Evolutionary conservation across 1,140 invertebrate species (phyloP), one percentile per base, ranked within the genome.

Genomic region (Tetramorium alpestre): DNA sequence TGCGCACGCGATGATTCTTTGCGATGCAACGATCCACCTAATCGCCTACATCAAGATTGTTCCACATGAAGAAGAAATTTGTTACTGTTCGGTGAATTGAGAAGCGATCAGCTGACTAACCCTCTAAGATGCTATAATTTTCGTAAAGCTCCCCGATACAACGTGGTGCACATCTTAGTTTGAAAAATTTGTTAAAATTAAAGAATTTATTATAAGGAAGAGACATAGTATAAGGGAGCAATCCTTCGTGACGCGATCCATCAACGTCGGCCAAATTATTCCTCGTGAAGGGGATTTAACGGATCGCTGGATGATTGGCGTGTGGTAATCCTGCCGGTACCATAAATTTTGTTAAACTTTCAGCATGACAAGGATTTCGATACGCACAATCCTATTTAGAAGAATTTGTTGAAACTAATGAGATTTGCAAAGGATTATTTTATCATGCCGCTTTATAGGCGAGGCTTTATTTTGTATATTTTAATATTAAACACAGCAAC

Each of bases 261-360:
- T 81, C 47, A 5, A 22, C n/a, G 33, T 70, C 47, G 13, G 13
- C 41, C 13, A 54, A 69, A 81, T 81, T 81, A 22, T 69, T 16
- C 16, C 11, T 54, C 25, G 64, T 22, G 11, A 38, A 25, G 25
- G 44, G 28, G 44, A 81, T 62, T 47, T 38, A 4, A 25, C 25
- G 10, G 13, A n/a, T 3, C 22, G 38, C 11, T 38, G 11, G 13
- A 16, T 60, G 77, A 54, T 33, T 69, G 64, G 22, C n/a, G 64
- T 70, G 22, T 18, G 49, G 54, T 81, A 41, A 69, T 69, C 22
- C 41, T 18, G 6, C 16, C 7, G 33, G 33, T 81, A 25, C 13
- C n/a, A 81, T 81, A 81, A 81, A 81, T 81, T 56, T 54, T 25
- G n/a, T 54, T 41, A 81, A 70, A 33, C 33, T 41, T 70, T 81